Base-by-base conservation (phyloP, 2,797 vertebrate genomes). In the Naso thynnoides region DNA sequence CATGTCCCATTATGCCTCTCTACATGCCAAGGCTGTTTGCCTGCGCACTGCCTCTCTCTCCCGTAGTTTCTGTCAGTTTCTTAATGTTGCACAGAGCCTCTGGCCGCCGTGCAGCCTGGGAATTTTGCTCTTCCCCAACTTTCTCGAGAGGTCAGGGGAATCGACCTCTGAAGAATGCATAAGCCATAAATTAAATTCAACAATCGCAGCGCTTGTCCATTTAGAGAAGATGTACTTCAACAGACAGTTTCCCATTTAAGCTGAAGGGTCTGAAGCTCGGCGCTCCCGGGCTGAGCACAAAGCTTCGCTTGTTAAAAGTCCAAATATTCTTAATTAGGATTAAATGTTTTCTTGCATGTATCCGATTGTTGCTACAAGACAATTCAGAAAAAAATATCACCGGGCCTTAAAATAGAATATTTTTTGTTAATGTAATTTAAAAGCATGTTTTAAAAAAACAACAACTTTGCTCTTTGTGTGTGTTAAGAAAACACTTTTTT, bases 151-250 rank as follows among this genome's bases (percentile, higher is more conserved):
- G 96, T 97, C 96, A 97, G 92, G 95, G 94, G 95, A 96, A 96
- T 94, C 96, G 96, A 97, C 96, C 96, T 95, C 92, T 94, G 91
- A 97, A 97, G 96, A 98, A 99, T 97, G 96, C 95, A 95, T 93
- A 95, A 95, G 95, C 93, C 95, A 96, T 98, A 97, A 97, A 98
- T 98, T 96, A 95, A 95, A 96, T 95, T 93, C 85, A 96, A 96
- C 95, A 94, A 95, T 95, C 93, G 93, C 94, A 86, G 83, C 91
- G 91, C 93, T 93, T 94, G 94, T 95, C 95, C 92, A 95, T 96
- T 95, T 95, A 93, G 93, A 96, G 95, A 94, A 94, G 95, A 97
- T 95, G 94, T 88, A 94, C 94, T 93, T 95, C 94, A 93, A 95
- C 94, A 94, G 94, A 94, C 94, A 92, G 69, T 93, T 93, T 95